Conservation (phyloP, 1,140 invertebrate species). For the Choristoneura fumiferana region DNA sequence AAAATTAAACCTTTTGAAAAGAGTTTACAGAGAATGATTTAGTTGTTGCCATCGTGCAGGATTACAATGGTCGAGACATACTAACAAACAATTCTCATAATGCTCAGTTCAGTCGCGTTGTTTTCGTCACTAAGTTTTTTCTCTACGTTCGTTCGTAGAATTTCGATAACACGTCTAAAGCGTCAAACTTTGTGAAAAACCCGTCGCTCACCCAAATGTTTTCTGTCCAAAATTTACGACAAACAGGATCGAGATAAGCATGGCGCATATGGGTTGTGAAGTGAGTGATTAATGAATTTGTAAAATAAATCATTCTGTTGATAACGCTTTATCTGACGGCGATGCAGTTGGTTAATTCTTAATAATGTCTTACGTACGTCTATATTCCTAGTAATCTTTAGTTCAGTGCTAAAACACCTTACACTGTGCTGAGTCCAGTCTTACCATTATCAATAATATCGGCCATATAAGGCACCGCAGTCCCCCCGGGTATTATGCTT, state of each 20-base stretch:
- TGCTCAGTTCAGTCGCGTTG: background rate
- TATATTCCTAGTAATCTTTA: background rate
- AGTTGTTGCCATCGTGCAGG: background rate
- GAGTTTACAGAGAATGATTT: background rate
- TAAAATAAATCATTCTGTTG: constrained; percentile 27
- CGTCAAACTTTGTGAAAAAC: constrained; percentile 31
- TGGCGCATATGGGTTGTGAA: background rate
- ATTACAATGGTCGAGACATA: background rate
- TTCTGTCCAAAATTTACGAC: constrained; percentile 35
- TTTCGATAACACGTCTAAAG: constrained; percentile 42
- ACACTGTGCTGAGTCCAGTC: constrained; percentile 6
- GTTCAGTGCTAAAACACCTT: background rate
- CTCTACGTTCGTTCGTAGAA: constrained; percentile 42
- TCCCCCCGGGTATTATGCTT: constrained; percentile 21
- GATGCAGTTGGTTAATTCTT: no score
- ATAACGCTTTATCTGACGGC: constrained; percentile 15
- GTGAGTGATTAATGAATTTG: constrained; percentile 28
- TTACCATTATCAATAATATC: constrained; percentile 36
- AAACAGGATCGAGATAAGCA: constrained; percentile 29
- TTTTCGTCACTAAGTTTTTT: constrained; percentile 46
- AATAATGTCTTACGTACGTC: background rate
- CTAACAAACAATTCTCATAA: background rate
- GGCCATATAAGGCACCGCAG: constrained; percentile 31
- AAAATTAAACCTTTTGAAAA: background rate
- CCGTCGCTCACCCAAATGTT: constrained; percentile 30